phyloP scores from a whole-genome alignment of 2,888 invertebrate genomes.

The Nasonia oneida region DNA sequence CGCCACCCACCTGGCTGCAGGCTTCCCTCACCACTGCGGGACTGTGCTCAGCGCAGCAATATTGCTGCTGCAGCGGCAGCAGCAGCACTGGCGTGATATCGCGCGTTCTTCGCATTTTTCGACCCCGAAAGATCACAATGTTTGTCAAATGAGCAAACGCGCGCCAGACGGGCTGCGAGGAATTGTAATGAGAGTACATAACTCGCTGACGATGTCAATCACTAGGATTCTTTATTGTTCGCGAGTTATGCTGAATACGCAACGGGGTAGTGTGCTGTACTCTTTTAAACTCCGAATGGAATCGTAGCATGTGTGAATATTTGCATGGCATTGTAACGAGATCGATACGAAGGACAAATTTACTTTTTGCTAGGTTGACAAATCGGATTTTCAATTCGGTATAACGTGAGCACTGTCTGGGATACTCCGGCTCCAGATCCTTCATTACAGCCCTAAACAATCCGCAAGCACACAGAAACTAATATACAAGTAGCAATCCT shows the following conservation, averaged over 20 bases:
- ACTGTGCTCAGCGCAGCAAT: not conserved
- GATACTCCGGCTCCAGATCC: not conserved
- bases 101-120: slow-evolving; percentile 42
- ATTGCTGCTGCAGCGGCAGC: slow-evolving; percentile 18
- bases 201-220: slow-evolving; percentile 24
- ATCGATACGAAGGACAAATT: not conserved
- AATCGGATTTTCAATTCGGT: slow-evolving; percentile 2
- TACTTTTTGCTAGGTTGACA: not conserved
- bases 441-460: slow-evolving; percentile 1
- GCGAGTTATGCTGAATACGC: slow-evolving; percentile 38
- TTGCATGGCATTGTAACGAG: not conserved
- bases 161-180: not conserved
- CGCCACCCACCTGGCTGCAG: not conserved
- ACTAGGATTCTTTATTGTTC: slow-evolving; percentile 36
- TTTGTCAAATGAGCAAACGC: slow-evolving; percentile 49
- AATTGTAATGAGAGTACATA: slow-evolving; percentile 4
- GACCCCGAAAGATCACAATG: slow-evolving; percentile 44
- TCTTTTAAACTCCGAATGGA: not conserved
- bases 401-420: too few relatives aligned
- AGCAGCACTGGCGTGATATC: slow-evolving; percentile 24
- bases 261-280: not conserved
- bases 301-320: slow-evolving; percentile 35
- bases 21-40: not conserved
- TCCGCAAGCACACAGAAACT: too few relatives aligned
- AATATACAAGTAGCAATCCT: not conserved